phyloP scores from a whole-genome alignment of 2,113 vertebrate species.

The Phyllostomus discolor region DNA sequence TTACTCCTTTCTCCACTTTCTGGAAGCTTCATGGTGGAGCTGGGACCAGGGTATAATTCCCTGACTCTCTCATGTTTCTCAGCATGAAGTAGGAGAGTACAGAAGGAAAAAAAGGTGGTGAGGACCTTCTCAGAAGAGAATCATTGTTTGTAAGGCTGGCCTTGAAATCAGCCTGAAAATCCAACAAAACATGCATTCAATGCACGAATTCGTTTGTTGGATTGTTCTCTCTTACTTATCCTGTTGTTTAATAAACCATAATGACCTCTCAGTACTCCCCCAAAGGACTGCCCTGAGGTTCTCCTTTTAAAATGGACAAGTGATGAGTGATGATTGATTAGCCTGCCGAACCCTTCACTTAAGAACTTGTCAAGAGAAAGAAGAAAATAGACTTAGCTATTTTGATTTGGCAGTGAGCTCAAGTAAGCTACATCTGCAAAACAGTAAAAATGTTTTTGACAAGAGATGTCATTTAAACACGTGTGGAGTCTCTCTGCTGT shows the following conservation, averaged over 20 bases:
- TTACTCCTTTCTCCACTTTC: neutral
- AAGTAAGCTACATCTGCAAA: conserved; percentile 44
- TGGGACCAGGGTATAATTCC: neutral
- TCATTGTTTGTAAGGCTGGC: neutral
- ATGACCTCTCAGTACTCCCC: conserved; percentile 65
- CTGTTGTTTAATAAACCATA: conserved; percentile 65
- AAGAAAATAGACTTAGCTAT: conserved; percentile 51
- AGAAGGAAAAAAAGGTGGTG: neutral
- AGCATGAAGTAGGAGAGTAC: neutral
- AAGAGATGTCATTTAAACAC: conserved; percentile 39
- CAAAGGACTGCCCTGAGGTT: conserved; percentile 3
- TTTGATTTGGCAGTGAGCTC: conserved; percentile 49
- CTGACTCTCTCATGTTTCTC: neutral
- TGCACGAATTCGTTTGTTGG: conserved; percentile 39
- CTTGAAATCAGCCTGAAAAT: neutral
- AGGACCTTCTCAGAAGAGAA: neutral
- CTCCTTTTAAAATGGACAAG: conserved; percentile 8
- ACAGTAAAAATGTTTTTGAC: conserved; percentile 43
- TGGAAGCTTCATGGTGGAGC: neutral
- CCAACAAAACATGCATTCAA: neutral
- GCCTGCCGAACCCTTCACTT: conserved; percentile 57
- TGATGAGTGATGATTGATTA: conserved; percentile 61
- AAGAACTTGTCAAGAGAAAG: conserved; percentile 57
- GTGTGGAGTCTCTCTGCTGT: conserved; percentile 6
- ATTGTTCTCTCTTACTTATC: conserved; percentile 63